phyloP scores from a whole-genome alignment of 1,140 invertebrate species.

The Colletes gigas region DNA sequence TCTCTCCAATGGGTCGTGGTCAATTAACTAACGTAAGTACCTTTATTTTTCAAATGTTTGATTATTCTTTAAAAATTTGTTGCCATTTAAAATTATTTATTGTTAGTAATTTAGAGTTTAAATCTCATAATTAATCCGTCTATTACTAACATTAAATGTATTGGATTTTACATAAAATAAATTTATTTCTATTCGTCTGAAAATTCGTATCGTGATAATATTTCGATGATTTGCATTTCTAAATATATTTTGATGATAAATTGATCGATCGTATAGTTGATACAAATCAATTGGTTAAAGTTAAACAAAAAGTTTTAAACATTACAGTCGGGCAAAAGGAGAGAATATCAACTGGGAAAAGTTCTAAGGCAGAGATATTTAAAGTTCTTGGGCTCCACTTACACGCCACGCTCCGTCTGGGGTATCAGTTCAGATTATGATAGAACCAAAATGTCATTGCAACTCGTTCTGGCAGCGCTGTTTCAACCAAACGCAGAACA shows the following conservation, averaged over 20 bases:
- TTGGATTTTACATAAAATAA: no score
- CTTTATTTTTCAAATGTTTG: neutral
- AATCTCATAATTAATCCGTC: no score
- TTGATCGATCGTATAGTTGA: no score
- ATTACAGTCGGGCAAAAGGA: conserved; percentile 79
- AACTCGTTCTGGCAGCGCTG: conserved; percentile 81
- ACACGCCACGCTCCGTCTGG: conserved; percentile 75
- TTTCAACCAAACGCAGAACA: conserved; percentile 80
- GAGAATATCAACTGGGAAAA: conserved; percentile 76
- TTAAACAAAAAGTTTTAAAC: neutral
- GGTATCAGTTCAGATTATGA: conserved; percentile 80
- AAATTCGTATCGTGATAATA: no score
- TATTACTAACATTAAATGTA: no score
- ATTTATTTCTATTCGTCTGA: no score
- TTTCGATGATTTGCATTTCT: no score
- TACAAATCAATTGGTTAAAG: neutral
- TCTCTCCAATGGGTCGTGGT: conserved; percentile 86
- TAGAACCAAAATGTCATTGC: conserved; percentile 83
- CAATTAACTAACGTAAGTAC: conserved; percentile 87
- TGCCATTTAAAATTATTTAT: no score
- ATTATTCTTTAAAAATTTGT: no score
- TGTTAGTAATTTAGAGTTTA: no score
- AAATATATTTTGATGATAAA: no score
- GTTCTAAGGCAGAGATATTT: conserved; percentile 77
- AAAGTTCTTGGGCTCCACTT: conserved; percentile 74